Conservation (phyloP, 2,888 invertebrate genomes). For the Pinctada fucata region DNA sequence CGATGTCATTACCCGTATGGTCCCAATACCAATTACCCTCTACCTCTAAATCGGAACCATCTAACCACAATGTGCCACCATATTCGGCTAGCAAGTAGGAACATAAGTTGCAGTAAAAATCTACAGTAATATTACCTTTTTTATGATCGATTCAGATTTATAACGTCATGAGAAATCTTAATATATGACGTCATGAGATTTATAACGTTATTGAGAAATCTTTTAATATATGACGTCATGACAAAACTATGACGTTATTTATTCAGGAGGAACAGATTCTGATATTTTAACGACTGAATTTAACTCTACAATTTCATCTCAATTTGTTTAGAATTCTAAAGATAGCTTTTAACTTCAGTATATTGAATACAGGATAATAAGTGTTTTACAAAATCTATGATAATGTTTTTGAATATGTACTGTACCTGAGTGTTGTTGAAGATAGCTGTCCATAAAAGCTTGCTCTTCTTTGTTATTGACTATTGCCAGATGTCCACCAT, state of each 20-base stretch:
- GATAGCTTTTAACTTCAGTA: no score
- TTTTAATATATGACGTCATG: no score
- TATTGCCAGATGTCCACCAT: slow-evolving; percentile 9
- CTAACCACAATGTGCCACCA: slow-evolving; percentile 4
- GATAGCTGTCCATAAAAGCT: neutral
- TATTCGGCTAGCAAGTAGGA: slow-evolving; percentile 4
- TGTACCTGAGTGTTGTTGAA: slow-evolving; percentile 4
- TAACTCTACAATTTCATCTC: no score
- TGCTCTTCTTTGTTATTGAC: slow-evolving; percentile 8
- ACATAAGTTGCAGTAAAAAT: neutral
- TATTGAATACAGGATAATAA: no score
- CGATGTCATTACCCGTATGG: neutral
- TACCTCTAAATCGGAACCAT: slow-evolving; percentile 18
- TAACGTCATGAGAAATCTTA: neutral
- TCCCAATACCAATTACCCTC: slow-evolving; percentile 11
- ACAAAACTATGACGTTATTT: no score
- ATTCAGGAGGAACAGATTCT: no score
- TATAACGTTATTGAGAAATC: no score
- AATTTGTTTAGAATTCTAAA: no score
- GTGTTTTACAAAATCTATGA: neutral
- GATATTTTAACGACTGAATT: no score
- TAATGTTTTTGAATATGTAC: neutral
- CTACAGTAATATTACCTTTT: neutral
- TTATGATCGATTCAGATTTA: neutral
- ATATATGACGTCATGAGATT: no score